Evolutionary conservation across 2,113 vertebrate species (phyloP).

Genomic region (Lagenorhynchus albirostris): DNA sequence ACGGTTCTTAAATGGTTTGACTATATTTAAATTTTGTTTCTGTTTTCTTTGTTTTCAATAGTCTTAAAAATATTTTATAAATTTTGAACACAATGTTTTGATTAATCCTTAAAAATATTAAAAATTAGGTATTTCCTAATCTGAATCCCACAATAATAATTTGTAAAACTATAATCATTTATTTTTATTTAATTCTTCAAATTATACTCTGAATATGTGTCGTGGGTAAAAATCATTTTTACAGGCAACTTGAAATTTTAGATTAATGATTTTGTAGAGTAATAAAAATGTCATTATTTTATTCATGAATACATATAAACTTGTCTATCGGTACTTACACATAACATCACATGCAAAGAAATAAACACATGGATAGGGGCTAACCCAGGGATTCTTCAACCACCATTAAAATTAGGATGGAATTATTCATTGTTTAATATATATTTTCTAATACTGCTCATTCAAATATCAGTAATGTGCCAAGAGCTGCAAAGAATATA

Average conservation of each 20-base stretch:
- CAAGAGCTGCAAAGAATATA: not conserved
- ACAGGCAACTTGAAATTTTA: not conserved
- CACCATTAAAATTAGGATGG: not conserved
- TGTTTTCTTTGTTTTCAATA: not conserved
- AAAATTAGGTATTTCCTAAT: not conserved
- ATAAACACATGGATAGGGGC: not conserved
- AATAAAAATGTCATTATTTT: not conserved
- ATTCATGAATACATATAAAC: not conserved
- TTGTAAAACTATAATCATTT: not conserved
- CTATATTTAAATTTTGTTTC: not conserved
- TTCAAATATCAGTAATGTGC: not conserved
- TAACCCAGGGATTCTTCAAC: not conserved
- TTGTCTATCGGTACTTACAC: not conserved
- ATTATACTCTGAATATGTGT: not conserved
- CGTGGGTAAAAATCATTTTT: not conserved
- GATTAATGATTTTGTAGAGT: not conserved
- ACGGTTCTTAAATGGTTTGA: not conserved
- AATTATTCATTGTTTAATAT: not conserved
- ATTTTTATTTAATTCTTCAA: constrained; percentile 41
- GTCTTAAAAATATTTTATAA: not conserved
- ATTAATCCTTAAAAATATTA: constrained; percentile 16
- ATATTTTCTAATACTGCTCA: not conserved
- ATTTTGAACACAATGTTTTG: not conserved
- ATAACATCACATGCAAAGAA: not conserved
- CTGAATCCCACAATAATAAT: not conserved